A percentile compares a stretch with the other conserved stretches of the same genome.
phyloP scores from a whole-genome alignment of 2,888 invertebrate species.

The Agonopterix arenella region DNA sequence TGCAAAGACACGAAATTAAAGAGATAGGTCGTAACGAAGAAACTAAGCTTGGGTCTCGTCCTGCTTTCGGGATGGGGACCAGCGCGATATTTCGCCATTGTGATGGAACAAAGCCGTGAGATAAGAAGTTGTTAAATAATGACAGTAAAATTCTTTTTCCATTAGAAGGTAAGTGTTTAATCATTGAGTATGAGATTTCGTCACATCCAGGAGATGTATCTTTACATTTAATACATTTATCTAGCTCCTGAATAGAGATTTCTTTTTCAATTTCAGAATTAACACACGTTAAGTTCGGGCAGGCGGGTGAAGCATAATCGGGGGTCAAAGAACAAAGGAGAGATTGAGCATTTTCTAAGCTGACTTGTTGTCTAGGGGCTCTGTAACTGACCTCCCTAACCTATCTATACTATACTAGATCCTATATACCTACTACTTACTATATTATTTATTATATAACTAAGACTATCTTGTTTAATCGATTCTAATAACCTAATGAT shows the following conservation, averaged over 20 bases:
- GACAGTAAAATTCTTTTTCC: neutral
- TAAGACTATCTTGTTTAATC: no score
- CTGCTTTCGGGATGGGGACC: neutral
- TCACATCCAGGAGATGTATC: neutral
- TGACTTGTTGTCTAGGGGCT: neutral
- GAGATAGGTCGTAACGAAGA: neutral
- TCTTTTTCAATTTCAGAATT: neutral
- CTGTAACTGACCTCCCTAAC: no score
- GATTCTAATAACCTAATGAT: no score
- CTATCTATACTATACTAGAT: no score
- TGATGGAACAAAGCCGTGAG: neutral
- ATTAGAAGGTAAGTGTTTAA: neutral
- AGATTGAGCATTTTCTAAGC: neutral
- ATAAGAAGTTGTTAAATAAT: neutral
- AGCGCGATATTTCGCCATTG: neutral
- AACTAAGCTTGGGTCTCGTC: neutral
- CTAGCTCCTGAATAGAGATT: neutral
- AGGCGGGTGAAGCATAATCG: neutral
- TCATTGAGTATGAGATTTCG: neutral
- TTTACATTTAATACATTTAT: neutral
- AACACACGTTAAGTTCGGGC: neutral
- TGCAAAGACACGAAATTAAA: conserved; percentile 2
- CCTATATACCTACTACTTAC: no score
- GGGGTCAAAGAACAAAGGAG: neutral
- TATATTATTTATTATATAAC: no score